Percentiles rank a stretch among this genome's conserved stretches.
Conservation (phyloP, 2,113 vertebrate genomes). For the Lophochroa leadbeateri region DNA sequence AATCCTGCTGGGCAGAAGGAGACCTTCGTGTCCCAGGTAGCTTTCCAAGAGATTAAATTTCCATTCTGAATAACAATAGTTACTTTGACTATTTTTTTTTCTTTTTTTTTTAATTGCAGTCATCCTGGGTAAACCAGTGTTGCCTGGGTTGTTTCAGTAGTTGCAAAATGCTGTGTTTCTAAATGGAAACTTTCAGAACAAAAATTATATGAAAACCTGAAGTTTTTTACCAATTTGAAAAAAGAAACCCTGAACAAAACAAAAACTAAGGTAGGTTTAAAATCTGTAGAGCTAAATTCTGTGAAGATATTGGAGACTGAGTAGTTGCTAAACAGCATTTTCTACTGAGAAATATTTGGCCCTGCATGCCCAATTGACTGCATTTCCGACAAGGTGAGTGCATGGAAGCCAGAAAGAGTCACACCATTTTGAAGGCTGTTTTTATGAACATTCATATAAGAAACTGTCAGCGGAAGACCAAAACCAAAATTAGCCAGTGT, state of each 20-base stretch:
- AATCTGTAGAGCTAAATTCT: neutral
- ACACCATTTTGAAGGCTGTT: neutral
- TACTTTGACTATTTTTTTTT: neutral
- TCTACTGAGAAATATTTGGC: neutral
- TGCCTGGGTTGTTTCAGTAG: neutral
- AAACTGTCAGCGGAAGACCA: neutral
- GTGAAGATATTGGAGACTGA: neutral
- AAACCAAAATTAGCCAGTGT: neutral
- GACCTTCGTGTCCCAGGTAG: neutral
- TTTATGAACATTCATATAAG: neutral
- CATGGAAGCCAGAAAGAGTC: neutral
- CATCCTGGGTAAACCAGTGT: neutral
- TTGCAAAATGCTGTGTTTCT: neutral
- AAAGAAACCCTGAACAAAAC: neutral
- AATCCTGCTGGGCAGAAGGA: neutral
- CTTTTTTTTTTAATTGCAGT: neutral
- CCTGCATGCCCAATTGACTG: neutral
- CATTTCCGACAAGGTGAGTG: neutral
- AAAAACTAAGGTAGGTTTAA: neutral
- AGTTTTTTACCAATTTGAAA: neutral
- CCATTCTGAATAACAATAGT: neutral
- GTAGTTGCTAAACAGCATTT: neutral
- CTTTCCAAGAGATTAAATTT: neutral
- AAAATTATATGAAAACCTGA: neutral
- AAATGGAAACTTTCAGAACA: neutral